A percentile compares a stretch with the other conserved stretches of the same genome.
Conservation (phyloP, 2,113 vertebrate genomes). For the Nesospiza acunhae region DNA sequence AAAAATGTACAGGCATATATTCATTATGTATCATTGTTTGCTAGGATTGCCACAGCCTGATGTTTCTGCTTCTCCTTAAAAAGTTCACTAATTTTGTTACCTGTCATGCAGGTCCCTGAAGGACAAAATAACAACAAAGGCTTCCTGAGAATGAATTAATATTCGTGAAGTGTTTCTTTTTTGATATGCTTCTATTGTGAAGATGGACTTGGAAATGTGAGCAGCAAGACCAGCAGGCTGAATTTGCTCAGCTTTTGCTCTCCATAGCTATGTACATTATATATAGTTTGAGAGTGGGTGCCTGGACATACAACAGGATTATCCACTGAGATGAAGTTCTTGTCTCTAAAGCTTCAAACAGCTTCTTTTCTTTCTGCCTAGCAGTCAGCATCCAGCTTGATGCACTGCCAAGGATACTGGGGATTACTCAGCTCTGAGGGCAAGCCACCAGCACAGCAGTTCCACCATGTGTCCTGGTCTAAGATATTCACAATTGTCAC, state of each 20-base stretch:
- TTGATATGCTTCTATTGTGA: background rate
- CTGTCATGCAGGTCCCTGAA: background rate
- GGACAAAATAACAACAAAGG: background rate
- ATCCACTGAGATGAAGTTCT: background rate
- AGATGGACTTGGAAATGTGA: background rate
- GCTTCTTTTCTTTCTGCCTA: background rate
- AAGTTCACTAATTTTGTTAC: background rate
- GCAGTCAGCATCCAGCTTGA: background rate
- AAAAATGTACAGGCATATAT: background rate
- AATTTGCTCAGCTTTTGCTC: background rate
- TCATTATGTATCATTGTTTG: rapidly evolving
- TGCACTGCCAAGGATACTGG: background rate
- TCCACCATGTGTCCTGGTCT: background rate
- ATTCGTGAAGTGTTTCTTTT: background rate
- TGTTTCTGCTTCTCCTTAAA: background rate
- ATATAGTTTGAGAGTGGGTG: background rate
- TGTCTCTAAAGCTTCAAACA: background rate
- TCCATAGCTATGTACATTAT: rapidly evolving
- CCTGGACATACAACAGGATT: background rate
- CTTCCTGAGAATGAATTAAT: background rate
- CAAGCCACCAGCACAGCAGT: background rate
- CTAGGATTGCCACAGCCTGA: background rate
- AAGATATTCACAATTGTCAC: background rate
- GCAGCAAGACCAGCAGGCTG: background rate
- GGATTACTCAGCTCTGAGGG: background rate